Percentiles rank a stretch among this genome's conserved stretches.
phyloP scores from a whole-genome alignment of 2,797 vertebrate species.

The Lacerta bilineata region DNA sequence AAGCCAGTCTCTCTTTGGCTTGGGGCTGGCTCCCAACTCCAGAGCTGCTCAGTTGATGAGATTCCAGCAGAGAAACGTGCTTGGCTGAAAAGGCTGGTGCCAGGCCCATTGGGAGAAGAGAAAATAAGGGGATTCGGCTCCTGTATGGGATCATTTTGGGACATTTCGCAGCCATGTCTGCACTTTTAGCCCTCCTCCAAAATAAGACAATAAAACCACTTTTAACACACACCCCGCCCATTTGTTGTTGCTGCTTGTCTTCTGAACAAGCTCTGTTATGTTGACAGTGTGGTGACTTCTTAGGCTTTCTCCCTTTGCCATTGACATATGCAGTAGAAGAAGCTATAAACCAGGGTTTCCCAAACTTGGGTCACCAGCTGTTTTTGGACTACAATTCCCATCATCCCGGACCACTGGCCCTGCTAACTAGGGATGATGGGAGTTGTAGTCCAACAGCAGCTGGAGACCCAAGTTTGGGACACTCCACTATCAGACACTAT shows the following conservation, averaged over 20 bases:
- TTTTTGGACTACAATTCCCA: no score
- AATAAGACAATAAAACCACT: not conserved
- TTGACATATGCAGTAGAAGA: not conserved
- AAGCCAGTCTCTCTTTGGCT: constrained; percentile 29
- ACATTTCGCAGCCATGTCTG: constrained; percentile 1
- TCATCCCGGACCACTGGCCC: no score
- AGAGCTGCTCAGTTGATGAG: constrained; percentile 26
- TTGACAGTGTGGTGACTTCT: not conserved
- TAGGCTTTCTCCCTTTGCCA: not conserved
- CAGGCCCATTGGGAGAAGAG: constrained; percentile 17
- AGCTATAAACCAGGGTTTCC: no score
- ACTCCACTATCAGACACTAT: no score
- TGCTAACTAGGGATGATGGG: no score
- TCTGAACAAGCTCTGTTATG: not conserved
- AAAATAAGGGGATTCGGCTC: constrained; percentile 43
- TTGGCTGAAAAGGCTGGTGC: constrained; percentile 29
- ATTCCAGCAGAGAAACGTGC: constrained; percentile 30
- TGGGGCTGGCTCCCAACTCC: not conserved
- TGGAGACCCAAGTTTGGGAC: no score
- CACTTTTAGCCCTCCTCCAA: not conserved
- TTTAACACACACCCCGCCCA: not conserved
- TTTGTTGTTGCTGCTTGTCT: not conserved
- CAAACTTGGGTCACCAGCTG: no score
- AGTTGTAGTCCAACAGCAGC: no score
- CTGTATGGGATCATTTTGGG: constrained; percentile 34